Conservation (phyloP, 2,113 vertebrate species). For the Meriones unguiculatus region DNA sequence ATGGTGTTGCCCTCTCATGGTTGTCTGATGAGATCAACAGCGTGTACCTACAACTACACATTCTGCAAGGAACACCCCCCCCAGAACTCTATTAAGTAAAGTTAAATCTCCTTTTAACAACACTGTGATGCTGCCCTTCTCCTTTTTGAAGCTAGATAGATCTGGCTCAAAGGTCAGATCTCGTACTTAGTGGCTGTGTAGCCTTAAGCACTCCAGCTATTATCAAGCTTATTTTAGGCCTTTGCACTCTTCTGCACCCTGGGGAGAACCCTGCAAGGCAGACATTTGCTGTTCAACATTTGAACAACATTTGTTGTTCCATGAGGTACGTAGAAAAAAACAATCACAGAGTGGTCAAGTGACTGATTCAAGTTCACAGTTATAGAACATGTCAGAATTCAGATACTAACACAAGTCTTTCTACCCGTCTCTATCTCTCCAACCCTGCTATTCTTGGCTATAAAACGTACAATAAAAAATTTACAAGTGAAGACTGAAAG, state of each 20-base stretch:
- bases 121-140: neutral
- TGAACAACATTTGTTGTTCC: neutral
- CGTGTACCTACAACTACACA: neutral
- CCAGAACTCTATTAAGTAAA: neutral
- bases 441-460: neutral
- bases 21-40: neutral
- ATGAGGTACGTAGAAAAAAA: neutral
- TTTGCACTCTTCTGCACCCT: neutral
- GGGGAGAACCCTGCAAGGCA: neutral
- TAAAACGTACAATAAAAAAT: slow-evolving; percentile 31
- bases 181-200: neutral
- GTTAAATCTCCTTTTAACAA: neutral
- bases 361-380: neutral
- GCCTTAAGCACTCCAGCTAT: neutral
- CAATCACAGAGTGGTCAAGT: neutral
- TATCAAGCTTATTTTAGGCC: neutral
- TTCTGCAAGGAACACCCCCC: neutral
- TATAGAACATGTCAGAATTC: neutral
- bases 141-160: neutral
- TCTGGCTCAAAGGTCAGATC: neutral
- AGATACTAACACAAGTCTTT: neutral
- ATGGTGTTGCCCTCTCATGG: neutral
- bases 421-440: neutral
- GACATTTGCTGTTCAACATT: neutral
- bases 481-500: neutral